Base-by-base conservation (phyloP, 2,113 vertebrate genomes). In the Smithornis capensis region DNA sequence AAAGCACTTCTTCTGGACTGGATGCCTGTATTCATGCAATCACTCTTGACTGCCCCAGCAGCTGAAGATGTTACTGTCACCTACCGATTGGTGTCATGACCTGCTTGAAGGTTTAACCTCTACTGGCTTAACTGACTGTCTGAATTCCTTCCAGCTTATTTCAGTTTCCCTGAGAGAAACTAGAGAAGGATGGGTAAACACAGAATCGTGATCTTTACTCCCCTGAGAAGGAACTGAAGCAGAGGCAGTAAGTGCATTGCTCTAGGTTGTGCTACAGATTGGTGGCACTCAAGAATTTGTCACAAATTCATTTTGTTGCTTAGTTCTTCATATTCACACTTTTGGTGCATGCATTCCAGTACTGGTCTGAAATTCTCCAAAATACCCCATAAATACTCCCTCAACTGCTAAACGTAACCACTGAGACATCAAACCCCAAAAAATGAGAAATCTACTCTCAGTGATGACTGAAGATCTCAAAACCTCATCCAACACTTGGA, bases 31-130 rank as follows among this genome's bases (percentile, higher is more conserved):
- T 33, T 73, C 3, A 5, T 29, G 4, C 10, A 27, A 21, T 42
- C 28, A 6, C 19, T 76, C 76, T 75, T n/a, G n/a, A 31, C 27
- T 71, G 29, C 9, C 29, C 35, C 27, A 55, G 42, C 25, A 70
- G 60, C 55, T 70, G 38, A 83, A 70, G 64, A 6, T 50, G 35
- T 55, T 31, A 8, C 73, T 74, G 73, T 70, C 60, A 55, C 55
- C 33, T 9, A 14, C 27, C 0, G 0, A 31, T 38, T 70, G 50
- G 33, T 78, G 60, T 59, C 6, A 2, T 35, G 83, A 75, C 27
- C 10, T 35, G 9, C 19, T 14, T 40, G 29, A 76, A 88, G n/a
- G 67, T 69, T 50, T 80, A 93, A 83, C 15, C 25, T 42, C 33
- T 50, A 3, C 19, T 33, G 71, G 21, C 12, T 86, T 69, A 76